These are phyloP conservation scores for Hycleus cichorii DNA, from an alignment of 1,140 invertebrate species.

Conservation along the genomic window DNA sequence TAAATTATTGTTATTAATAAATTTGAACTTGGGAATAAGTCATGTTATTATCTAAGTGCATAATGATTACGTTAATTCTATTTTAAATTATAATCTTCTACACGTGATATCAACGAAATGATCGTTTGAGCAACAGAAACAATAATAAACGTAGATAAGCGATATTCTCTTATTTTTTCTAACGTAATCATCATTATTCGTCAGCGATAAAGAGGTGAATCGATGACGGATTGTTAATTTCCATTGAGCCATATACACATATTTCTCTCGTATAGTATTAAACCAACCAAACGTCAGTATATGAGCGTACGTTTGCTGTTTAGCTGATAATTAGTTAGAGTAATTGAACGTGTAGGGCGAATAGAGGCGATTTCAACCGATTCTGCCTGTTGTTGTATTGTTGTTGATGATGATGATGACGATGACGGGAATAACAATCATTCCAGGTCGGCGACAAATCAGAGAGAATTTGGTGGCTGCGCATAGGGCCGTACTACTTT, in stretches of 20 bases:
- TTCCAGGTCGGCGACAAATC: constrained; percentile 19
- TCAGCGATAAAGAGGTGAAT: constrained; percentile 11
- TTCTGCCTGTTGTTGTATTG: constrained; percentile 11
- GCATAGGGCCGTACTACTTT: too few relatives aligned
- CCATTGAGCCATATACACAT: background rate
- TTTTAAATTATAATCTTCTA: too few relatives aligned
- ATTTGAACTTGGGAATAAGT: too few relatives aligned
- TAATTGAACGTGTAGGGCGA: constrained; percentile 26
- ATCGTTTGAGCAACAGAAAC: too few relatives aligned
- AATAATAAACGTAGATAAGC: too few relatives aligned
- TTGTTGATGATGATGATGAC: too few relatives aligned
- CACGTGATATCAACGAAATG: too few relatives aligned
- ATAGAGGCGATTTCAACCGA: constrained; percentile 12
- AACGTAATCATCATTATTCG: background rate
- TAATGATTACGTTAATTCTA: too few relatives aligned
- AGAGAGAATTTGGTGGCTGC: background rate
- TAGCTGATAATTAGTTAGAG: constrained; percentile 31
- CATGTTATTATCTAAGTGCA: too few relatives aligned
- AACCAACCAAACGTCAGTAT: constrained; percentile 11
- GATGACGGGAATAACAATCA: constrained; percentile 9
- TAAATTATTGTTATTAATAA: too few relatives aligned
- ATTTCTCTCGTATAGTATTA: background rate
- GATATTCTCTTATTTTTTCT: too few relatives aligned
- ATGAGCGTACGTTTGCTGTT: constrained; percentile 30
- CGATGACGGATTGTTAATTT: constrained; percentile 1